phyloP scores from a whole-genome alignment of 1,140 invertebrate species.

The Caenorhabditis tropicalis region DNA sequence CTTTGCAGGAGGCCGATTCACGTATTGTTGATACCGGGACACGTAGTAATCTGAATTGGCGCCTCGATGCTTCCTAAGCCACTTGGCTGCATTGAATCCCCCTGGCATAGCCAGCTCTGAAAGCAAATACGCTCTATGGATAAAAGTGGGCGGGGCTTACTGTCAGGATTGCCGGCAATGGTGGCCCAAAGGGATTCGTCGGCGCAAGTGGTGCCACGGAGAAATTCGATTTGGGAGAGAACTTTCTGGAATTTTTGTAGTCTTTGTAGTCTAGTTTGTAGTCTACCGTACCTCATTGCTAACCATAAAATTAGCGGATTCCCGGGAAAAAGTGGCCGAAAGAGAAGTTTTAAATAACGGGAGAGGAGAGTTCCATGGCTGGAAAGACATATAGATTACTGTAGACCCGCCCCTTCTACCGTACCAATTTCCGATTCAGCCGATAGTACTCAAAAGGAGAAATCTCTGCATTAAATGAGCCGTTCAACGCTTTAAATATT shows the following conservation, averaged over 20 bases:
- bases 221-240: neutral
- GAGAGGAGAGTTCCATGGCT: neutral
- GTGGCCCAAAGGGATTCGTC: conserved; percentile 3
- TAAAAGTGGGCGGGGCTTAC: too few relatives aligned
- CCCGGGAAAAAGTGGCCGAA: neutral
- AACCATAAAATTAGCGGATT: conserved; percentile 11
- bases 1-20: neutral
- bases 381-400: neutral
- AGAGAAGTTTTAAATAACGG: neutral
- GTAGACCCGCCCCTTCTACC: neutral
- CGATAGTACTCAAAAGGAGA: neutral
- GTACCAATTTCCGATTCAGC: neutral
- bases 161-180: neutral
- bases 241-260: neutral
- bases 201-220: neutral
- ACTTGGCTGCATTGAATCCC: neutral
- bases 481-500: neutral
- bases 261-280: neutral
- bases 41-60: neutral
- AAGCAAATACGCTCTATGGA: neutral
- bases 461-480: neutral
- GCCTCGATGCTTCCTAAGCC: neutral
- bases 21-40: neutral
- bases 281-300: neutral
- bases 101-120: neutral